These are phyloP conservation scores for Oedothorax gibbosus DNA, from an alignment of 1,140 invertebrate species.

Conservation along the genomic window DNA sequence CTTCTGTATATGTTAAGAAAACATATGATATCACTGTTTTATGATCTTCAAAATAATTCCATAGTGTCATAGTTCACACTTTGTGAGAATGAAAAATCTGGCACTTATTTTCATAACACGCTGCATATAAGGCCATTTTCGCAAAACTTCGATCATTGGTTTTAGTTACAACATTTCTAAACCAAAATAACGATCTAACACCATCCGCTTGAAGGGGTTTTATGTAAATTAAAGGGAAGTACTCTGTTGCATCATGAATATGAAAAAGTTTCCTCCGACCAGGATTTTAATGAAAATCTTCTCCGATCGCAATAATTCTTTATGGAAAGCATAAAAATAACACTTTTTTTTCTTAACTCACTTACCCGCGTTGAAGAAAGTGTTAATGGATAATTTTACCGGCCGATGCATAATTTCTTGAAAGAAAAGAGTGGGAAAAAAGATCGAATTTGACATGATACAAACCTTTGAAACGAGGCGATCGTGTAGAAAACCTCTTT, in stretches of 20 bases:
- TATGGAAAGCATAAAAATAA: conserved; percentile 57
- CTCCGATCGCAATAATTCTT: conserved; percentile 58
- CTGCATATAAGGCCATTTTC: too few relatives aligned
- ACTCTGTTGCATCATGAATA: conserved; percentile 59
- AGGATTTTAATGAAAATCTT: conserved; percentile 57
- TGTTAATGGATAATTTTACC: conserved; percentile 60
- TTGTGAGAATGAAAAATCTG: too few relatives aligned
- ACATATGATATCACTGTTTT: too few relatives aligned
- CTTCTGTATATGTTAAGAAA: too few relatives aligned
- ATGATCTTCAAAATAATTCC: too few relatives aligned
- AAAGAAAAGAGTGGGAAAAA: conserved; percentile 20
- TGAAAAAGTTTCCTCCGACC: conserved; percentile 47
- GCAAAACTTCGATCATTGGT: too few relatives aligned
- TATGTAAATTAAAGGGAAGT: conserved; percentile 52
- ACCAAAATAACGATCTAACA: neutral
- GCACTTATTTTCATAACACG: too few relatives aligned
- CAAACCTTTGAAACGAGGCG: conserved; percentile 32
- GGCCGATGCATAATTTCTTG: conserved; percentile 54
- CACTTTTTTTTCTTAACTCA: conserved; percentile 22
- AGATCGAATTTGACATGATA: conserved; percentile 41
- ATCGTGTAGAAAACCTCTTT: conserved; percentile 15
- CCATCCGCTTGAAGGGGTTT: conserved; percentile 34
- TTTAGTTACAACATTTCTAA: too few relatives aligned
- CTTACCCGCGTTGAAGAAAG: neutral
- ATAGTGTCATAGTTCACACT: too few relatives aligned